Conservation (phyloP, 2,888 invertebrate species). For the Pristionchus mayeri region DNA sequence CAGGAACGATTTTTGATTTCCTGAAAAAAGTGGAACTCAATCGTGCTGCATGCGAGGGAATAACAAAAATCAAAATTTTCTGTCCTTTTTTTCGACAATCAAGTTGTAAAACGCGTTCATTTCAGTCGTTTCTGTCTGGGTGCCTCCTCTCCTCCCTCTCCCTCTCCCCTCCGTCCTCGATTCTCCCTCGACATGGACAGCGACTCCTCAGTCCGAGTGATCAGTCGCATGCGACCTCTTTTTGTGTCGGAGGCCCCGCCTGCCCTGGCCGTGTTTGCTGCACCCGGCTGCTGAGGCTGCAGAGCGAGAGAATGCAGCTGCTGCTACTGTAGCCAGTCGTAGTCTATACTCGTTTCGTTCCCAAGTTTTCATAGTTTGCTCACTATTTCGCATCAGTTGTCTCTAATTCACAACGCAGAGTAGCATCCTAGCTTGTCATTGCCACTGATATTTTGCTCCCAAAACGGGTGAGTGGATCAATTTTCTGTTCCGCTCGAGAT, state of each 20-base stretch:
- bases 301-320: too few species aligned
- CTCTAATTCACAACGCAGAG: not conserved
- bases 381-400: not conserved
- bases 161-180: not conserved
- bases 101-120: too few species aligned
- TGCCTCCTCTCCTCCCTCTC: not conserved
- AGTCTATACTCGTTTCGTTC: not conserved
- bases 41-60: too few species aligned
- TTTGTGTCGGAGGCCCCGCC: slow-evolving; percentile 42
- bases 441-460: not conserved
- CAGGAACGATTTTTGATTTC: too few species aligned
- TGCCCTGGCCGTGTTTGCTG: slow-evolving; percentile 3
- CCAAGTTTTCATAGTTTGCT: not conserved
- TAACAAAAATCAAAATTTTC: too few species aligned
- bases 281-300: not conserved
- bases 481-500: not conserved
- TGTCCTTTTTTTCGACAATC: too few species aligned
- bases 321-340: not conserved
- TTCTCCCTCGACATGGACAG: not conserved
- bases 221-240: slow-evolving; percentile 33
- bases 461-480: not conserved
- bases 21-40: too few species aligned
- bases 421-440: not conserved
- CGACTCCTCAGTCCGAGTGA: not conserved
- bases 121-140: not conserved